Percentiles rank a stretch among this genome's conserved stretches.
These are phyloP conservation scores for Paraplagusia blochii DNA, from an alignment of 2,113 vertebrate genomes.

Conservation along the genomic window DNA sequence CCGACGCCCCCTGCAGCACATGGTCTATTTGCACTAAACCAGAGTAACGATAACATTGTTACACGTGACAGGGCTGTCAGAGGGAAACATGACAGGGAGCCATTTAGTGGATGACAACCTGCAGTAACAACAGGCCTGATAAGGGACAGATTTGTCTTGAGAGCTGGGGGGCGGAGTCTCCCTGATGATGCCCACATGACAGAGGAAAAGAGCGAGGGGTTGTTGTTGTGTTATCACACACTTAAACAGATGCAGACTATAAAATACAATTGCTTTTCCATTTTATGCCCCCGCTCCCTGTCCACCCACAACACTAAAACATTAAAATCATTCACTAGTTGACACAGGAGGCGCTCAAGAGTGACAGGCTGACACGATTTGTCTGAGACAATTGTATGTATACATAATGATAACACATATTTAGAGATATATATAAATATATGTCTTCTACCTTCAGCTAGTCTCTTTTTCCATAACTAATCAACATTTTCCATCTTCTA, in stretches of 20 bases:
- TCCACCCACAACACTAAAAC: constrained; percentile 12
- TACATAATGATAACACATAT: too few relatives aligned
- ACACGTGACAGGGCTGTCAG: constrained; percentile 11
- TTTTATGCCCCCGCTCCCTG: constrained; percentile 34
- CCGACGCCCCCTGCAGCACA: not conserved
- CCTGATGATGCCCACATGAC: constrained; percentile 14
- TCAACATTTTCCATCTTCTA: too few relatives aligned
- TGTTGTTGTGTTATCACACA: constrained; percentile 28
- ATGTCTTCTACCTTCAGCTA: too few relatives aligned
- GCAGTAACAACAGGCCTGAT: constrained; percentile 37
- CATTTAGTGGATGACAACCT: constrained; percentile 45
- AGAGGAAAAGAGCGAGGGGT: not conserved
- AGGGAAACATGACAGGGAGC: constrained; percentile 37
- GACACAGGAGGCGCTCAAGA: constrained; percentile 5
- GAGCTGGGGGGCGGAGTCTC: constrained; percentile 3
- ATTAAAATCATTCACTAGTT: constrained; percentile 26
- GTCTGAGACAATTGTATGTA: not conserved
- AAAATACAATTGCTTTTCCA: constrained; percentile 43
- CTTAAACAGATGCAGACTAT: constrained; percentile 12
- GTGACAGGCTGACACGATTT: constrained; percentile 4
- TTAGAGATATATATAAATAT: too few relatives aligned
- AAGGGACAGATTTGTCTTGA: constrained; percentile 44
- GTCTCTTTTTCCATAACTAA: too few relatives aligned
- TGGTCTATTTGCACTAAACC: constrained; percentile 16
- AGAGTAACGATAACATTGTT: constrained; percentile 22